Base-by-base conservation (phyloP, 2,113 vertebrate genomes). In the Pelodiscus sinensis region DNA sequence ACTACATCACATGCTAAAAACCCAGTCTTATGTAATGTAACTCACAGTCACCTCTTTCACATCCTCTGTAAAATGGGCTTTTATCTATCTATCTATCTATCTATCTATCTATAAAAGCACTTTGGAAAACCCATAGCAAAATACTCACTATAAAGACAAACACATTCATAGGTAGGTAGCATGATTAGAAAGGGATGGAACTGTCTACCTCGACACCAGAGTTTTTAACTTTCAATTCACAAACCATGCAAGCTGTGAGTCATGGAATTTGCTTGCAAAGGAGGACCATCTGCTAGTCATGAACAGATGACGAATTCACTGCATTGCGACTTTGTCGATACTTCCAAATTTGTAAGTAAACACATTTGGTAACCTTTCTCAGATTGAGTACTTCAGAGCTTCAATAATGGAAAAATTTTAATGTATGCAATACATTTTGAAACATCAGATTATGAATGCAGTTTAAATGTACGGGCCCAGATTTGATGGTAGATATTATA, bases 261-360 rank as follows among this genome's bases (percentile, higher is more conserved):
- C 98, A 98, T 86, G 86, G 87, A 24, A 92, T 88, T 97, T 27
- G 91, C 96, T 97, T 44, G 94, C 94, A 82, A 62, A 97, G 96
- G 94, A 97, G 90, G 96, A 96, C 98, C 98, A 98, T 98, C 98
- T 98, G 98, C 96, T 98, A 98, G 97, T 98, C 98, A 98, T 98
- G 98, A 98, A 96, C 97, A 98, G 98, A 98, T 98, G 98, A 98
- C 97, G 98, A 98, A 98, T 97, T 96, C 95, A 79, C 97, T 97
- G 97, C 96, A 95, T 96, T 97, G 96, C 79, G 84, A 97, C 98
- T 97, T 95, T 97, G 96, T 95, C 95, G 87, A 97, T 96, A 93
- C 97, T 98, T 98, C 98, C 97, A 98, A 97, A 98, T 98, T 97
- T 97, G 97, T 97, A 97, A 98, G 97, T 98, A 98, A 98, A 98